phyloP scores from a whole-genome alignment of 2,113 vertebrate genomes.

The Rhinolophus sinicus region DNA sequence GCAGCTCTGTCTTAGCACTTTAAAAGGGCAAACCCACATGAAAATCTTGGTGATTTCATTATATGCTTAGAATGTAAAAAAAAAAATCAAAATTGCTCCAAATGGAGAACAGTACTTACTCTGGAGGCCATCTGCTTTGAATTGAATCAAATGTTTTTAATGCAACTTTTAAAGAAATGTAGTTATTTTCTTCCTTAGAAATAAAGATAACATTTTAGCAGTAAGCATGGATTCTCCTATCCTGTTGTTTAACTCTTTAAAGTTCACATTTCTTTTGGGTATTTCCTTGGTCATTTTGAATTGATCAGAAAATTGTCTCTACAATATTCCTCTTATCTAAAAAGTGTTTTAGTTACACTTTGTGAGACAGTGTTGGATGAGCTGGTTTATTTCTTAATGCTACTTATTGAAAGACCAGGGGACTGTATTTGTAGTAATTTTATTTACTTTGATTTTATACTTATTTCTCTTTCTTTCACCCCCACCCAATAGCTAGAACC shows the following conservation, averaged over 20 bases:
- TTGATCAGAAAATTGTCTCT: slow-evolving; percentile 31
- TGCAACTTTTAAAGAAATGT: slow-evolving; percentile 4
- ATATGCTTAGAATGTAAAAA: not conserved
- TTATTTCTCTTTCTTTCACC: slow-evolving; percentile 22
- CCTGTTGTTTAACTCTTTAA: not conserved
- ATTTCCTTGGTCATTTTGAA: slow-evolving; percentile 15
- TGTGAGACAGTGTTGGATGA: not conserved
- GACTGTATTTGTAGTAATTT: slow-evolving; percentile 36
- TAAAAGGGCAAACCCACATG: not conserved
- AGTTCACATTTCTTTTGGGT: slow-evolving; percentile 19
- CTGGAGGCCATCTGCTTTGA: not conserved
- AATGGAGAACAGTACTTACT: not conserved
- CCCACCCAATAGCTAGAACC: slow-evolving; percentile 60
- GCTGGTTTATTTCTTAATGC: not conserved
- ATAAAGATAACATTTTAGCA: slow-evolving; percentile 30
- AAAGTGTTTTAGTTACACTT: slow-evolving; percentile 44
- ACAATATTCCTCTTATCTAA: not conserved
- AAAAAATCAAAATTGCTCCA: not conserved
- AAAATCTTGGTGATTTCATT: not conserved
- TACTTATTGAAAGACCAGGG: not conserved
- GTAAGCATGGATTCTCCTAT: not conserved
- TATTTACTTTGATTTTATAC: slow-evolving; percentile 20
- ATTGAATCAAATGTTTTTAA: slow-evolving; percentile 32
- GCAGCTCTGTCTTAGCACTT: not conserved
- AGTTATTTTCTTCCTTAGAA: not conserved